Base-by-base conservation (phyloP, 2,888 invertebrate species). In the Drosophila cyrtoloma region DNA sequence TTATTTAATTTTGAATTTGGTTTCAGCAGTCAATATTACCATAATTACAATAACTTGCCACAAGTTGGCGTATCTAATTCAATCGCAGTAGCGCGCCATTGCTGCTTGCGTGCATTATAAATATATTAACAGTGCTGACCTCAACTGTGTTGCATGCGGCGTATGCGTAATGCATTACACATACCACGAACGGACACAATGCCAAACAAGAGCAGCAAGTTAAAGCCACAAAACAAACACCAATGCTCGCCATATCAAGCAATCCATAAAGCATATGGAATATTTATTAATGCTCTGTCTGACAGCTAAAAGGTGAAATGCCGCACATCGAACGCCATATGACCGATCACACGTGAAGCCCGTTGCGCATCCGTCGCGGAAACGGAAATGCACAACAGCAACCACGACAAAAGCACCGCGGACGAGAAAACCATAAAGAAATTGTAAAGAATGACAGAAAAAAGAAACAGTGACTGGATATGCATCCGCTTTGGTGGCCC, bases 361-460 rank as follows among this genome's bases (percentile, higher is more conserved):
- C 86, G 88, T 32, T 77, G 79, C 61, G 75, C 68, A 33, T 57
- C 39, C 58, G 66, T 51, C 35, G 64, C 79, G 89, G 89, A 89
- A 84, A 72, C 86, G 89, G 89, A 86, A 81, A 77, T 84, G 89
- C 89, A 79, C 77, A 86, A 77, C 71, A 70, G 66, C 76, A 71
- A 63, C 59, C 59, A 37, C 62, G 47, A 59, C 56, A 55, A 47
- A 58, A 52, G 50, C 52, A 33, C 55, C 79, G 53, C n/a, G 64
- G 60, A 42, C 62, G 51, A 64, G 70, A 71, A 68, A 61, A 50
- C 32, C 19, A 32, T 10, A 51, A 32, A 14, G 22, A 35, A 47
- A 22, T 4, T 26, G 16, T 26, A 26, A 47, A 19, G 9, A 26
- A 47, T 47, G 28, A 26, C 26, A 47, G 47, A 7, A 28, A 12